Base-by-base conservation (phyloP, 53 echinoderm and acorn worm genomes). In the Zoroaster sp. region DNA sequence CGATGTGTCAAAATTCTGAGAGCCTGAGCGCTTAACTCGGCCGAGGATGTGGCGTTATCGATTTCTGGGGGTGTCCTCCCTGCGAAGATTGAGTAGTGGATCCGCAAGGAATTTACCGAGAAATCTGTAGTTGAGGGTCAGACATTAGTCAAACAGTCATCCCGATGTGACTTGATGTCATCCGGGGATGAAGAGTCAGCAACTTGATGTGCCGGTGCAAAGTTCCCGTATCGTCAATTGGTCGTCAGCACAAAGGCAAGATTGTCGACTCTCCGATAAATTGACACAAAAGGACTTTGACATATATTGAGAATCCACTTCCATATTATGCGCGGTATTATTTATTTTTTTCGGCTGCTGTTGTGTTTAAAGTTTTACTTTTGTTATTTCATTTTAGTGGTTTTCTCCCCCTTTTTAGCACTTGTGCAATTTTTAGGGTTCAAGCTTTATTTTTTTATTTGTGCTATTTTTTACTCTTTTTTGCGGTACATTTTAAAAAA, bases 131-230 rank as follows among this genome's bases (percentile, higher is more conserved):
- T 28, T 18, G 15, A 35, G 83, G 66, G 83, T 83, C 83, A 83
- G 67, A 42, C 83, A 83, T 67, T 83, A 83, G 83, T 83, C 68
- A 83, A 83, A 83, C 83, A 83, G 66, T 44, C 67, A 66, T 83
- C 69, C 41, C 13, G 23, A 41, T 44, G 83, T 83, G 83, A 83
- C 67, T 83, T 67, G 44, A 46, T 15, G 44, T 40, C 80, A 65
- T 34, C 18, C 28, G 11, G 37, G 44, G 63, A 79, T 37, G 39
- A 79, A 52, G 77, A 76, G 76, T 76, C 76, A 76, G 13, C 31
- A 23, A 43, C 25, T 21, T 13, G 74, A 43, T 20, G 15, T 76
- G 74, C 40, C 3, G 43, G 43, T 40, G 51, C 76, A 76, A 46
- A 49, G 51, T 76, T 76, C 49, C 41, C 43, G 38, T n/a, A n/a